Conservation (phyloP, 2,113 vertebrate species). For the Philantomba maxwellii region DNA sequence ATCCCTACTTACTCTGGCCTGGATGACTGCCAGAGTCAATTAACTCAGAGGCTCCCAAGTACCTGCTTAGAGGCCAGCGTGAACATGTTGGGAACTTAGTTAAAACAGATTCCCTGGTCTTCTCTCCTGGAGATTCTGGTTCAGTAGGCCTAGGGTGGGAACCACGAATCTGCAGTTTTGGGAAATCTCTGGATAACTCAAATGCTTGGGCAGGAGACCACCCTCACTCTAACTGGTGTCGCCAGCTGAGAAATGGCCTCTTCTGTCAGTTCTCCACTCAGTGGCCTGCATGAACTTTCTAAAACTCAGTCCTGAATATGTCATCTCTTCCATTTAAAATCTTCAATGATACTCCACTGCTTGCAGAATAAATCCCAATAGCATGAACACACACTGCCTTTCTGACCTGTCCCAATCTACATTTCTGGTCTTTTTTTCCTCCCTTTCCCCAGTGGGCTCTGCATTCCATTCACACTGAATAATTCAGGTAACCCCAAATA, state of each 20-base stretch:
- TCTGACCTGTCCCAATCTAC: background rate
- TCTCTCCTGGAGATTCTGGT: background rate
- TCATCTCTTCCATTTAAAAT: conserved; percentile 17
- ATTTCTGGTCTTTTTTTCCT: background rate
- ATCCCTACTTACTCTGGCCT: background rate
- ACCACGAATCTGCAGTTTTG: background rate
- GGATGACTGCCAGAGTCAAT: background rate
- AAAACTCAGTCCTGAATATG: background rate
- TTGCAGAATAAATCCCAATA: background rate
- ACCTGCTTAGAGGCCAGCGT: background rate
- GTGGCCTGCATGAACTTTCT: background rate
- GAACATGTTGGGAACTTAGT: background rate
- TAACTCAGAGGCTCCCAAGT: background rate
- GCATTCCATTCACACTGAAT: background rate
- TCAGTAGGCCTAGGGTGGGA: background rate
- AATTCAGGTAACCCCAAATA: background rate
- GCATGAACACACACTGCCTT: background rate
- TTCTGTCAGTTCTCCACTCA: background rate
- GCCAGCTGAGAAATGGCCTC: background rate
- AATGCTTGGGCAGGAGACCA: background rate
- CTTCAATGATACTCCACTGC: background rate
- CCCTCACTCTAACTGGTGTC: background rate
- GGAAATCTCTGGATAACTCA: background rate
- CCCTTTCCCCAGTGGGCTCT: background rate
- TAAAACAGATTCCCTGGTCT: background rate